A percentile compares a stretch with the other conserved stretches of the same genome.
These are phyloP conservation scores for Aphelenchoides avenae DNA, from an alignment of 1,140 invertebrate genomes.

Conservation along the genomic window DNA sequence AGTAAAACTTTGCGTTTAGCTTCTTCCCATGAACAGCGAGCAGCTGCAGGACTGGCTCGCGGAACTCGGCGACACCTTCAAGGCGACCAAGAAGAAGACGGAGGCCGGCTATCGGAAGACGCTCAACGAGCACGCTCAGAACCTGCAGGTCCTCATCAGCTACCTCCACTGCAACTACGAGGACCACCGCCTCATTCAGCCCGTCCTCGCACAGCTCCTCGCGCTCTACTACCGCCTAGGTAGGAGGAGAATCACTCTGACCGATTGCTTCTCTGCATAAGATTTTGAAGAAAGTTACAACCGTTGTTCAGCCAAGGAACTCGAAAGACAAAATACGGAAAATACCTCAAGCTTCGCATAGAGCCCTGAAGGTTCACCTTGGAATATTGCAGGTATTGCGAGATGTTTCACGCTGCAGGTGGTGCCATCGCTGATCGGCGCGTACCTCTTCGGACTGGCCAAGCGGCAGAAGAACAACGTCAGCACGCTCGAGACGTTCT, in stretches of 20 bases:
- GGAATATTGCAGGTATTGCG: constrained; percentile 33
- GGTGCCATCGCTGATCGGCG: constrained; percentile 43
- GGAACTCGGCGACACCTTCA: constrained; percentile 18
- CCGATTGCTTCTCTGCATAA: constrained; percentile 7
- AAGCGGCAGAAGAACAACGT: constrained; percentile 38
- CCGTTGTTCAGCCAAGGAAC: constrained; percentile 10
- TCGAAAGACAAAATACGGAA: too few species aligned
- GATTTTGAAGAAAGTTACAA: constrained; percentile 29
- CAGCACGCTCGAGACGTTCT: constrained; percentile 52
- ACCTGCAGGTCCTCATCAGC: constrained; percentile 42
- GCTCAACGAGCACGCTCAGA: constrained; percentile 18
- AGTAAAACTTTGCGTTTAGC: background rate
- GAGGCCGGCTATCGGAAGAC: constrained; percentile 6
- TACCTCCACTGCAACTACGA: constrained; percentile 54
- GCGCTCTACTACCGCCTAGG: constrained; percentile 54
- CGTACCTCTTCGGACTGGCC: constrained; percentile 39
- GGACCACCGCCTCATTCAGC: constrained; percentile 44
- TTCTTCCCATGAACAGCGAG: constrained; percentile 26
- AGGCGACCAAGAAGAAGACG: constrained; percentile 7
- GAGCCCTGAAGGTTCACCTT: background rate
- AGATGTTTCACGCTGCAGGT: constrained; percentile 51
- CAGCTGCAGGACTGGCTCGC: constrained; percentile 31
- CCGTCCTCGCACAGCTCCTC: constrained; percentile 52
- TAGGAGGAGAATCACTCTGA: constrained; percentile 6
- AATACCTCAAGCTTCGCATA: too few species aligned